Conservation (phyloP, 2,888 invertebrate genomes). For the Tholera decimalis region DNA sequence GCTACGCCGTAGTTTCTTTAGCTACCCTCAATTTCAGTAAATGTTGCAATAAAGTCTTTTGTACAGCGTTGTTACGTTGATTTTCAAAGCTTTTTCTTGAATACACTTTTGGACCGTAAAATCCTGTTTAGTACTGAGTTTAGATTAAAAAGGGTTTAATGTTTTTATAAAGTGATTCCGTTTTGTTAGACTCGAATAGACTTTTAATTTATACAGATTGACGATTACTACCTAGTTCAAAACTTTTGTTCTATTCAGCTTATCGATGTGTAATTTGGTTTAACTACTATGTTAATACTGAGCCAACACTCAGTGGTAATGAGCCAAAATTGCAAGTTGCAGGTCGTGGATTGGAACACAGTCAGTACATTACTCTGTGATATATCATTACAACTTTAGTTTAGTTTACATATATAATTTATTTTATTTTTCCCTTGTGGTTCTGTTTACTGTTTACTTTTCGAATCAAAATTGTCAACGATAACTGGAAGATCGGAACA, state of each 20-base stretch:
- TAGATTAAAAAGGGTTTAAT: conserved; percentile 23
- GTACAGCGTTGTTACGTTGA: conserved; percentile 16
- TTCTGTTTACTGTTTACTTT: too few species aligned
- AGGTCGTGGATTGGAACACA: too few species aligned
- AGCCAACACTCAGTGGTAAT: too few species aligned
- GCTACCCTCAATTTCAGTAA: conserved; percentile 43
- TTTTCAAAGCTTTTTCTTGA: conserved; percentile 3
- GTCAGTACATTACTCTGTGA: too few species aligned
- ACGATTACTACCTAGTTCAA: neutral
- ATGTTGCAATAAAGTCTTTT: conserved; percentile 42
- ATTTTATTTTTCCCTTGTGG: too few species aligned
- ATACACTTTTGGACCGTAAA: conserved; percentile 14
- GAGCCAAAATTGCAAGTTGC: too few species aligned
- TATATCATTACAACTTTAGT: too few species aligned
- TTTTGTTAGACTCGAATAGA: conserved; percentile 1
- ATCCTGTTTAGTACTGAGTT: conserved; percentile 23
- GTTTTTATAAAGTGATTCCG: conserved; percentile 9
- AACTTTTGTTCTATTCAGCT: neutral
- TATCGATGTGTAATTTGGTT: neutral
- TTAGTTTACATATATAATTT: too few species aligned
- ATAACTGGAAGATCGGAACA: too few species aligned
- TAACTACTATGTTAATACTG: too few species aligned
- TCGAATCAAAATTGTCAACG: too few species aligned
- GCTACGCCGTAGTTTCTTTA: conserved; percentile 51
- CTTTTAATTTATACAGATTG: neutral